Evolutionary conservation across 2,888 invertebrate genomes (phyloP).

Genomic region (Cryptophagus acutangulus): DNA sequence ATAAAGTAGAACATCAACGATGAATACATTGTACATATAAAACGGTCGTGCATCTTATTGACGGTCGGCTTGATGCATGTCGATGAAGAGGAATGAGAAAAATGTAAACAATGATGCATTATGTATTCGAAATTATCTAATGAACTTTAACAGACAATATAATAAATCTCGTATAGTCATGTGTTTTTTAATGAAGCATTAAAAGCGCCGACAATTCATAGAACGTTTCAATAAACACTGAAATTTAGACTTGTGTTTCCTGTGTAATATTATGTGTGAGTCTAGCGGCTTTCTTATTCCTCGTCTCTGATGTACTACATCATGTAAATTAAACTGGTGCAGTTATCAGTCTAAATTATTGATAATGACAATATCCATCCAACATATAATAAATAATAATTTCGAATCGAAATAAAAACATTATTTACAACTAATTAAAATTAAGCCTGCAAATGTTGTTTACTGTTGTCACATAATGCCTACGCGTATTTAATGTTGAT

Average conservation of each 20-base stretch:
- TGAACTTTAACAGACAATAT: conserved; percentile 9
- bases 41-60: no score
- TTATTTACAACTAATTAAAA: conserved; percentile 1
- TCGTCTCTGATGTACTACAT: neutral
- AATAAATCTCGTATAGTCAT: conserved; percentile 6
- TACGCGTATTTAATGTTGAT: conserved; percentile 32
- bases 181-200: conserved; percentile 6
- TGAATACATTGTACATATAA: no score
- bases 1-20: no score
- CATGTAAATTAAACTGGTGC: no score
- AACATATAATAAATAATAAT: no score
- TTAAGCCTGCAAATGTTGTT: conserved; percentile 26
- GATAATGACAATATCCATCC: no score
- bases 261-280: conserved; percentile 2
- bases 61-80: no score
- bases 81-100: neutral
- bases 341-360: no score
- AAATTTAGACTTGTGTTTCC: conserved; percentile 8
- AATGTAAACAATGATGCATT: conserved; percentile 4
- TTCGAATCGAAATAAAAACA: no score
- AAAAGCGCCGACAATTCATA: conserved; percentile 6
- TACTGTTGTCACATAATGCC: conserved; percentile 31
- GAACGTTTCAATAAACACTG: conserved; percentile 9
- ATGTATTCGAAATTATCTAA: conserved; percentile 7
- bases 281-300: neutral